Evolutionary conservation across 2,888 invertebrate species (phyloP), one percentile per base, ranked within the genome.

Genomic region (Bombylius major): DNA sequence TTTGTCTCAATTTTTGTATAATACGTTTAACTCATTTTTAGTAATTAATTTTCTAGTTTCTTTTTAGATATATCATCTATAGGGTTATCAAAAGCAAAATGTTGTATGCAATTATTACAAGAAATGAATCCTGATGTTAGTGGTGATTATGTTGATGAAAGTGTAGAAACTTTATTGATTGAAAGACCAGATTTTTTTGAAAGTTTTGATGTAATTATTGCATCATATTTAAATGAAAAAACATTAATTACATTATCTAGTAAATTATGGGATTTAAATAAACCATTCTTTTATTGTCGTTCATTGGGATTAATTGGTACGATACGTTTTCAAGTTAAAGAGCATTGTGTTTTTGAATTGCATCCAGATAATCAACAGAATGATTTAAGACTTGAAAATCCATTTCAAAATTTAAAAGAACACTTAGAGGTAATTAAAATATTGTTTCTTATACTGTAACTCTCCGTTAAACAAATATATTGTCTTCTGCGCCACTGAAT

Each of bases 231-330:
- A 12, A 71, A 66, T 55, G 72, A 75, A 60, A 67, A 69, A 57
- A 65, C 83, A 31, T 76, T 95, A 57, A 76, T 87, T 62, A 77
- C 80, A 53, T 73, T 97, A 49, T 86, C 92, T 1, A 81, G 82
- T 64, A 83, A 85, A 66, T 72, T 96, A 48, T 96, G 95, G 93
- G 83, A 87, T 57, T 78, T 82, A 12, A 86, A 88, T 70, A 81
- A 96, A 54, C 95, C 97, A 0, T 78, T 97, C 54, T 77, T 97
- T 60, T 82, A 90, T 53, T 92, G 92, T 66, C 82, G 88, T 55
- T 90, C 91, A 60, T 84, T 93, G 68, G 99, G 99, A 23, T 90
- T 98, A 71, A 77, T 98, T 62, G 97, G 94, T 5, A 89, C 89
- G 60, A 84, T 94, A 65, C 81, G 96, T 58, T 77, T 97, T 55